Evolutionary conservation across 2,113 vertebrate species (phyloP).

Genomic region (Megalops atlanticus): DNA sequence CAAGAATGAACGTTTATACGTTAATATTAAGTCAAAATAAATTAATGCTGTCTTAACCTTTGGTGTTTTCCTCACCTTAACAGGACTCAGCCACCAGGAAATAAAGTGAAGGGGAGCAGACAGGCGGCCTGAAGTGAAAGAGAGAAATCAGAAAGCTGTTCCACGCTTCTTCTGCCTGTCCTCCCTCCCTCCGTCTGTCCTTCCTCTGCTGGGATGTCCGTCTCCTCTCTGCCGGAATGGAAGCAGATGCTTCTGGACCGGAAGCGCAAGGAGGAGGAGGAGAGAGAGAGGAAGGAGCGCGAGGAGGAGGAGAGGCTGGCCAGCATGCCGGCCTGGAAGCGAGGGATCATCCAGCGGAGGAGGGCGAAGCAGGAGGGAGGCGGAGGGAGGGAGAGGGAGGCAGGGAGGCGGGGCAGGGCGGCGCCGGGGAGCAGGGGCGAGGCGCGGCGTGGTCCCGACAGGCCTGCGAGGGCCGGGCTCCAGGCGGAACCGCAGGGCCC

Average conservation of each 20-base stretch:
- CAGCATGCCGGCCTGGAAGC: constrained; percentile 86
- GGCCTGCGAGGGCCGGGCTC: constrained; percentile 11
- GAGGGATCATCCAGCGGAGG: constrained; percentile 81
- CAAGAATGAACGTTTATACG: too few species aligned
- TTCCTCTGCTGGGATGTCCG: constrained; percentile 58
- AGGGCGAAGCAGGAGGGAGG: constrained; percentile 72
- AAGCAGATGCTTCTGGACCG: constrained; percentile 82
- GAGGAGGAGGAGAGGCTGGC: constrained; percentile 79
- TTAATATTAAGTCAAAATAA: neutral
- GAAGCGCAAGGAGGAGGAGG: constrained; percentile 80
- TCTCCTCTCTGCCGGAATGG: constrained; percentile 82
- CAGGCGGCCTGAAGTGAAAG: neutral
- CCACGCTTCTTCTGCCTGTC: neutral
- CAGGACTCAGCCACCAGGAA: constrained; percentile 19
- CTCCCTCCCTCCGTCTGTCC: neutral
- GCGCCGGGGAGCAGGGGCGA: constrained; percentile 49
- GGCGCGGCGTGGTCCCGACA: constrained; percentile 32
- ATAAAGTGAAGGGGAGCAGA: neutral
- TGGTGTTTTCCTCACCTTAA: neutral
- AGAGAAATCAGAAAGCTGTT: neutral
- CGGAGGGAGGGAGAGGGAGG: constrained; percentile 55
- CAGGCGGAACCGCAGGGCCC: constrained; percentile 44
- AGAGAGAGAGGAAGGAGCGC: constrained; percentile 70
- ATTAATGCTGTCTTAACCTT: neutral
- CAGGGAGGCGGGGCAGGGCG: constrained; percentile 41